A percentile compares a stretch with the other conserved stretches of the same genome.
Evolutionary conservation across 2,797 vertebrate species (phyloP).

Genomic region (Streptopelia turtur): DNA sequence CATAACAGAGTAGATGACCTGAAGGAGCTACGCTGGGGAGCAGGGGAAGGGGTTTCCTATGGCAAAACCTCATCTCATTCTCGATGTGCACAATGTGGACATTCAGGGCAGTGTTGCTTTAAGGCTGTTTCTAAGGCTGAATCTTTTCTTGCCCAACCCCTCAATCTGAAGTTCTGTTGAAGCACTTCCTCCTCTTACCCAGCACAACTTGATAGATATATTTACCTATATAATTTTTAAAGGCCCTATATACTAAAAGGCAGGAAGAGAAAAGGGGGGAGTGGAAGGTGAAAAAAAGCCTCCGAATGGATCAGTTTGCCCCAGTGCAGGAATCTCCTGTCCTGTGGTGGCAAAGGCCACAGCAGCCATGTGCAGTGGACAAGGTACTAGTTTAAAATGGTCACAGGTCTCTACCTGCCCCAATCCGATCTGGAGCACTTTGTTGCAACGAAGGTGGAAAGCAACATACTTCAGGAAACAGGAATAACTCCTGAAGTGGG

Average conservation of each 20-base stretch:
- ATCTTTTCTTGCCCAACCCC: conserved; percentile 18
- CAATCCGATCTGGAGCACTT: background rate
- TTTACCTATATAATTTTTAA: conserved; percentile 62
- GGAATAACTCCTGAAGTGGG: conserved; percentile 23
- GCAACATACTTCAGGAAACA: background rate
- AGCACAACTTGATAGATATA: conserved; percentile 29
- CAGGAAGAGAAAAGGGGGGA: background rate
- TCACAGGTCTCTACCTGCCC: background rate
- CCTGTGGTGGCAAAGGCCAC: background rate
- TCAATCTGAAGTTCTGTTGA: conserved; percentile 6
- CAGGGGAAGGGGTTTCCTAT: conserved; percentile 16
- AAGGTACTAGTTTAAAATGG: background rate
- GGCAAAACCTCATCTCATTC: background rate
- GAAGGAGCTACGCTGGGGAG: conserved; percentile 44
- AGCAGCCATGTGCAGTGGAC: background rate
- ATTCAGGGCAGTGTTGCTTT: conserved; percentile 76
- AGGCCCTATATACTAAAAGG: conserved; percentile 42
- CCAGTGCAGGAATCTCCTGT: conserved; percentile 35
- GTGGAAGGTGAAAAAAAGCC: background rate
- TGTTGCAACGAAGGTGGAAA: background rate
- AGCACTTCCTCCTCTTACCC: conserved; percentile 40
- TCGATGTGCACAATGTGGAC: conserved; percentile 48
- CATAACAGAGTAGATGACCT: conserved; percentile 47
- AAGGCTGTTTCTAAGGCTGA: conserved; percentile 75
- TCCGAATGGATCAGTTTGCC: background rate